A percentile compares a stretch with the other conserved stretches of the same genome.
phyloP scores from a whole-genome alignment of 92 coral and sea anemone genomes.

The Zoanthus sansibaricus region DNA sequence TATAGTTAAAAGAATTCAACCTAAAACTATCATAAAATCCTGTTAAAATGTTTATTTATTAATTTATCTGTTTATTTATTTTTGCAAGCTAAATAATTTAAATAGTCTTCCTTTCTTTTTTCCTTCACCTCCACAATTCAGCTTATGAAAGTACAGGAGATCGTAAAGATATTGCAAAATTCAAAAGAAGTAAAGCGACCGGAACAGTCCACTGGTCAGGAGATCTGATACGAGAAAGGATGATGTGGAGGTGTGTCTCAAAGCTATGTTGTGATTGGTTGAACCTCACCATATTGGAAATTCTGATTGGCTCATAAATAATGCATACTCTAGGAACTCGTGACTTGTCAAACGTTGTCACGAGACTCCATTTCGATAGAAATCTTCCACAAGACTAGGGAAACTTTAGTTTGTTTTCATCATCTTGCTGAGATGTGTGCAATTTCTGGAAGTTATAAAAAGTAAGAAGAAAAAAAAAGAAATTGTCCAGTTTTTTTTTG shows the following conservation, averaged over 20 bases:
- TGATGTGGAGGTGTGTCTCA: conserved; percentile 33
- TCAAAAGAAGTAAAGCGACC: background rate
- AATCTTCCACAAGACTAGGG: background rate
- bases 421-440: background rate
- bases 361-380: conserved; percentile 14
- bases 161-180: too few species aligned
- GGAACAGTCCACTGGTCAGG: conserved; percentile 21
- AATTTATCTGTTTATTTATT: too few species aligned
- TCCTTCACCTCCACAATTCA: too few species aligned
- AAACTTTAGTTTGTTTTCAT: background rate
- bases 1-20: too few species aligned
- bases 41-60: too few species aligned
- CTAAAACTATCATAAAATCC: too few species aligned
- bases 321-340: conserved; percentile 35
- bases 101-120: too few species aligned
- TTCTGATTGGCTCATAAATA: conserved; percentile 47
- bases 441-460: background rate
- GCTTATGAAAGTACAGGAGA: too few species aligned
- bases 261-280: conserved; percentile 26
- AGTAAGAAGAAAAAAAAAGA: background rate
- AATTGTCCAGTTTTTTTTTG: background rate
- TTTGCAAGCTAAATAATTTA: too few species aligned
- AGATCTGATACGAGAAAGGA: conserved; percentile 39
- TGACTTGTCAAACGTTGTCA: conserved; percentile 28
- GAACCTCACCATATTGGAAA: background rate